phyloP scores from a whole-genome alignment of 2,797 vertebrate species.

The Muscicapa striata region DNA sequence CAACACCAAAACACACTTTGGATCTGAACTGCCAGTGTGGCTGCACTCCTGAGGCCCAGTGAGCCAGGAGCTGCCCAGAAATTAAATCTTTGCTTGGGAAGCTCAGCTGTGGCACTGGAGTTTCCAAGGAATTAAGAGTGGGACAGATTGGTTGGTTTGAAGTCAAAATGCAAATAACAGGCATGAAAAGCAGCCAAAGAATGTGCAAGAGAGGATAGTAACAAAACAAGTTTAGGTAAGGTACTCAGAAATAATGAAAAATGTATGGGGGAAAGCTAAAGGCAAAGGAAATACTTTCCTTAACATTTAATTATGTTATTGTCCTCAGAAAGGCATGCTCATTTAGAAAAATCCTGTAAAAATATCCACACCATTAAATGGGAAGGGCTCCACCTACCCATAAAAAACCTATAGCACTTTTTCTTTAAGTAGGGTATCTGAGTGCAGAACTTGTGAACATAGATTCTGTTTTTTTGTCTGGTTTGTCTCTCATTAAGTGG shows the following conservation, averaged over 20 bases:
- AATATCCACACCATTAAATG: neutral
- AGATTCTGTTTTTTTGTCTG: neutral
- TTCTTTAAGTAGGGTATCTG: neutral
- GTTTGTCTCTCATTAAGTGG: neutral
- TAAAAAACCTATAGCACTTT: neutral
- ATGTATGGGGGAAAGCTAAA: neutral
- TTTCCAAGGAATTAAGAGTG: neutral
- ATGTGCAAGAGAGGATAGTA: neutral
- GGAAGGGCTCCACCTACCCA: neutral
- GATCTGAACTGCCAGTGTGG: neutral
- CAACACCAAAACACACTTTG: neutral
- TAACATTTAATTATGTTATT: neutral
- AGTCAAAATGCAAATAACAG: neutral
- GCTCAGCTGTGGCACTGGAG: neutral
- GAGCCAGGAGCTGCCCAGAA: neutral
- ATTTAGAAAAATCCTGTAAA: neutral
- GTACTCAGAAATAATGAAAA: neutral
- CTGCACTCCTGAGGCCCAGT: neutral
- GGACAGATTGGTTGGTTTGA: neutral
- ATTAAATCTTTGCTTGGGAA: neutral
- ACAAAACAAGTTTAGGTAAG: neutral
- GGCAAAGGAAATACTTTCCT: neutral
- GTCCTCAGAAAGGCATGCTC: neutral
- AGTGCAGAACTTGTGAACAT: neutral
- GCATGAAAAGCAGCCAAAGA: neutral